Conservation (phyloP, 1,140 invertebrate genomes). For the Saccostrea echinata region DNA sequence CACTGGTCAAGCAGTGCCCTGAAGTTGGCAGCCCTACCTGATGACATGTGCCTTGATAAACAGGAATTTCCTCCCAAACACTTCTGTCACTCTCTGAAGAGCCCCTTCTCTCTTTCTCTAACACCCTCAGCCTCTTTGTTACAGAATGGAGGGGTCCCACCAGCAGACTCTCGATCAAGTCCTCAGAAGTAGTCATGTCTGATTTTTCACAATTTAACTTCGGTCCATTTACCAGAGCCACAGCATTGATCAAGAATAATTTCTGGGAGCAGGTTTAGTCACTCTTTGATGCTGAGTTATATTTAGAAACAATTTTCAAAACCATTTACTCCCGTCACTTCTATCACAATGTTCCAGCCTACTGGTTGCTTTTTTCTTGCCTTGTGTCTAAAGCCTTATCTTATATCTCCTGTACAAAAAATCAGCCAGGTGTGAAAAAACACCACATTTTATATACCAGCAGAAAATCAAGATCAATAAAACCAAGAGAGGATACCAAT, state of each 20-base stretch:
- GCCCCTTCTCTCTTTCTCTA: constrained; percentile 41
- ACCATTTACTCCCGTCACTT: background rate
- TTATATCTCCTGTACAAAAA: background rate
- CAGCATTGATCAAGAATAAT: background rate
- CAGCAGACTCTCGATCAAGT: constrained; percentile 43
- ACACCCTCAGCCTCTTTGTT: constrained; percentile 49
- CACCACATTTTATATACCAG: background rate
- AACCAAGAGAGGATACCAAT: background rate
- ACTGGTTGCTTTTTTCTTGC: background rate
- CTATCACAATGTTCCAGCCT: background rate
- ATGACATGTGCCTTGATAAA: background rate
- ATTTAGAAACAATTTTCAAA: constrained; percentile 2
- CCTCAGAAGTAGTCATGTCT: constrained; percentile 38
- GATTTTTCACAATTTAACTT: background rate
- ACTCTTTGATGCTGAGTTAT: background rate
- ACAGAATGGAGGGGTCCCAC: constrained; percentile 48
- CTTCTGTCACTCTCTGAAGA: constrained; percentile 59
- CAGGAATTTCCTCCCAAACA: constrained; percentile 55
- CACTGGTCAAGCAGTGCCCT: too few relatives aligned
- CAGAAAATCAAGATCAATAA: background rate
- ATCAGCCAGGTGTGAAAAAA: background rate
- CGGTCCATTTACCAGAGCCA: background rate
- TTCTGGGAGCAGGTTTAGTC: background rate
- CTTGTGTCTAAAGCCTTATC: background rate
- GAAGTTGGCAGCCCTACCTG: background rate